phyloP scores from a whole-genome alignment of 2,888 invertebrate species.

The Lacanobia wlatinum region DNA sequence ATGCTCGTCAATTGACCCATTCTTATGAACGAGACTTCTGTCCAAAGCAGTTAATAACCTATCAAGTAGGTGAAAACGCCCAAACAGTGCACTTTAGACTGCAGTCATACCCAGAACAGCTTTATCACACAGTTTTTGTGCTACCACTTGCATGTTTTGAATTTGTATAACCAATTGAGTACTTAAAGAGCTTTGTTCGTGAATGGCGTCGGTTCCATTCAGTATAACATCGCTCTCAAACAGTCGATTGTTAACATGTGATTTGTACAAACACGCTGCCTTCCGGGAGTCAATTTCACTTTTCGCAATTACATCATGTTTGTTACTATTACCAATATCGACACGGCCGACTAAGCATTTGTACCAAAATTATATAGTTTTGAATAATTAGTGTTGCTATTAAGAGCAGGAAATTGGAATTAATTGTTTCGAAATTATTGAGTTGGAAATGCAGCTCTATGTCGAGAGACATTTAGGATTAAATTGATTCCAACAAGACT shows the following conservation, averaged over 20 bases:
- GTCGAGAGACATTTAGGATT: background rate
- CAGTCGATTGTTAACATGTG: slow-evolving; percentile 63
- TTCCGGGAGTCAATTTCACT: slow-evolving; percentile 75
- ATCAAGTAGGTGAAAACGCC: slow-evolving; percentile 11
- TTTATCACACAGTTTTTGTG: slow-evolving; percentile 36
- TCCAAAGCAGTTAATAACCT: slow-evolving; percentile 20
- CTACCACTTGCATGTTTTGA: slow-evolving; percentile 40
- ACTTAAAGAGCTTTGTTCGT: slow-evolving; percentile 49
- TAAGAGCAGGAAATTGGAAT: slow-evolving; percentile 27
- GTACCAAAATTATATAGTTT: slow-evolving; percentile 33
- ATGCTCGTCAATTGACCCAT: background rate
- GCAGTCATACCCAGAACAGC: slow-evolving; percentile 22
- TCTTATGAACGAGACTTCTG: slow-evolving; percentile 6
- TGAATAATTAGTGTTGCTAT: slow-evolving; percentile 39
- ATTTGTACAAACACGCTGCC: slow-evolving; percentile 61
- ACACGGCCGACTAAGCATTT: slow-evolving; percentile 48
- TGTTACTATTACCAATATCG: slow-evolving; percentile 54
- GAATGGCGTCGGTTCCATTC: slow-evolving; percentile 68
- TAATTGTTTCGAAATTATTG: slow-evolving; percentile 24
- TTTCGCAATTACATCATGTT: slow-evolving; percentile 70
- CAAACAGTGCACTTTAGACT: slow-evolving; percentile 27
- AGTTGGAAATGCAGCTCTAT: slow-evolving; percentile 1
- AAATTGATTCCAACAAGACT: background rate
- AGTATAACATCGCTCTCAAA: slow-evolving; percentile 58
- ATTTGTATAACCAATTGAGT: slow-evolving; percentile 51